Base-by-base conservation (phyloP, 2,113 vertebrate species). In the Halcyon malimbica region DNA sequence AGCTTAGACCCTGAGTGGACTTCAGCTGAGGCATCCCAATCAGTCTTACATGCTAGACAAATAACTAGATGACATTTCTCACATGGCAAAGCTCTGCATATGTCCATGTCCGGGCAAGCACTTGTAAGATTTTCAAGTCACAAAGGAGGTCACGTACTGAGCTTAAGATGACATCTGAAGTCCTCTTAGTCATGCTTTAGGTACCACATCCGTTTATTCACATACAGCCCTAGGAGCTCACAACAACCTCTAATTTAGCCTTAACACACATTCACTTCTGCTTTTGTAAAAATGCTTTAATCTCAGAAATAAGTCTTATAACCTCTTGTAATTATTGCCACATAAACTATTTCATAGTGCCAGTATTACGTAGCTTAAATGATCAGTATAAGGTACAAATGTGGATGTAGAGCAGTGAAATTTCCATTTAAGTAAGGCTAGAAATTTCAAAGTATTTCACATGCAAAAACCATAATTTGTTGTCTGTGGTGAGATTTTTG, bases 381-480 rank as follows among this genome's bases (percentile, higher is more conserved):
- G 10, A 35, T 28, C 18, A 54, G 21, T 62, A 19, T 33, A 37
- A 67, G 9, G 8, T 62, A 8, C 6, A 75, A 68, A 59, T 63
- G 7, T 19, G 28, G 39, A 60, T 71, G 14, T 4, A 86, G 25
- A 90, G 16, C 26, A 37, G 6, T 50, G 25, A 7, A 70, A 76
- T 29, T 76, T 15, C 9, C 2, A n/a, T 71, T 69, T 54, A 83
- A 60, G 12, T 33, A 76, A 75, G 35, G 9, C 12, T 42, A 84
- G 31, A 82, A 75, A 71, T 84, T 79, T 25, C 11, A 11, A 91
- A 63, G 17, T 75, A 59, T 54, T 82, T 11, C 17, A 63, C 6
- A 75, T 50, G 3, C 11, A 26, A 57, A 53, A 0, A 3, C 0
- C 10, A 3, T 23, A 53, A 39, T 53, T 48, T 76, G 3, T 39